Conservation (phyloP, 2,888 invertebrate species). For the Leptopilina myrica region DNA sequence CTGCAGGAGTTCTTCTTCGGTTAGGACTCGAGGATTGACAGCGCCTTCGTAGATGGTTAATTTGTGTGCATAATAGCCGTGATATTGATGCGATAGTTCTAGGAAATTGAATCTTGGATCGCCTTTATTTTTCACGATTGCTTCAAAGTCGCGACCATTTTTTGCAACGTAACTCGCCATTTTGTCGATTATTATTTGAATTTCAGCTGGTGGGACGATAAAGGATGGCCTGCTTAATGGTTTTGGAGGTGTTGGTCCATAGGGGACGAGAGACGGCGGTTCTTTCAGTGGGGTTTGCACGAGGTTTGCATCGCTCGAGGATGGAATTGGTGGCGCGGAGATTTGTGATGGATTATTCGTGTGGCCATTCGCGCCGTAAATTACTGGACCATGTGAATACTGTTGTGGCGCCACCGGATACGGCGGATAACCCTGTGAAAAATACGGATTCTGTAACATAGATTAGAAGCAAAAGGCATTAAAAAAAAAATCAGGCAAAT, state of each 20-base stretch:
- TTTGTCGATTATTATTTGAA: conserved; percentile 93
- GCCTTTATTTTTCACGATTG: conserved; percentile 88
- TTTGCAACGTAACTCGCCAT: conserved; percentile 98
- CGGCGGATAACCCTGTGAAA: conserved; percentile 63
- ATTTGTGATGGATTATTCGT: conserved; percentile 51
- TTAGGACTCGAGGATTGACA: conserved; percentile 70
- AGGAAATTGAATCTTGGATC: conserved; percentile 94
- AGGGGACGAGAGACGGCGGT: conserved; percentile 69
- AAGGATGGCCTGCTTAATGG: conserved; percentile 77
- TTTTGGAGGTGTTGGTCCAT: conserved; percentile 70
- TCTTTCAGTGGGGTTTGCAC: conserved; percentile 61
- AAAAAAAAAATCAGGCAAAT: background rate
- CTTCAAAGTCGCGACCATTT: conserved; percentile 96
- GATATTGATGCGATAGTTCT: conserved; percentile 85
- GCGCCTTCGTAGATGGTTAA: conserved; percentile 77
- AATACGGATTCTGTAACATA: conserved; percentile 33
- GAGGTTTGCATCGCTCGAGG: conserved; percentile 50
- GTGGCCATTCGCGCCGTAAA: conserved; percentile 70
- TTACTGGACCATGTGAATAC: conserved; percentile 73
- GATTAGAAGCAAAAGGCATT: conserved; percentile 15
- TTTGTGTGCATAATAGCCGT: conserved; percentile 89
- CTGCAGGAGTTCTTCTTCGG: conserved; percentile 72
- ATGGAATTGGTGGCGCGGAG: conserved; percentile 45
- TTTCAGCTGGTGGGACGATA: conserved; percentile 86
- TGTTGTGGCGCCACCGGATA: conserved; percentile 70